Conservation (phyloP, 2,888 invertebrate species). For the Drosophila neutralis region DNA sequence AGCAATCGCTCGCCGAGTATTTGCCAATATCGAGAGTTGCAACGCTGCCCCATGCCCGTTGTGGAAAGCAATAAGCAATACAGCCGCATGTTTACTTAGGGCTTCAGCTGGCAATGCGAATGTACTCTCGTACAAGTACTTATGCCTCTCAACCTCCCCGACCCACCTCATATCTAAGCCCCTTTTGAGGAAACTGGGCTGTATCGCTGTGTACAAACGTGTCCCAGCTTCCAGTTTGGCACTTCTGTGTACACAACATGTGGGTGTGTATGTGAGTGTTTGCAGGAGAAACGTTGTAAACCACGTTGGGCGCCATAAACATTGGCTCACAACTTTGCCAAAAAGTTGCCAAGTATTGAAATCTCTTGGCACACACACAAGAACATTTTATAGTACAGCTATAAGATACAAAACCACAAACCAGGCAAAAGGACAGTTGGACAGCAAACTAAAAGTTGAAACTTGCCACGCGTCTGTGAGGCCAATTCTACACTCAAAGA, state of each 20-base stretch:
- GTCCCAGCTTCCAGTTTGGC: constrained; percentile 63
- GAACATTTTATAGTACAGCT: constrained; percentile 29
- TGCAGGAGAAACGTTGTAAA: constrained; percentile 51
- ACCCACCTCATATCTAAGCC: not conserved
- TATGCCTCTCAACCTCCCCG: constrained; percentile 2
- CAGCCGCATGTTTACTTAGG: constrained; percentile 57
- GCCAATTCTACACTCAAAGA: not conserved
- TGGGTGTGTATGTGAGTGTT: not conserved
- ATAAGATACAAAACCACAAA: constrained; percentile 49
- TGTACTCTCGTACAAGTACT: constrained; percentile 26
- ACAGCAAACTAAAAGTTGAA: constrained; percentile 36
- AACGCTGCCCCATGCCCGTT: constrained; percentile 16
- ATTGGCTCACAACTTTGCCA: constrained; percentile 64
- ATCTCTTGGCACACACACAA: constrained; percentile 51
- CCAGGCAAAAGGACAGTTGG: constrained; percentile 37
- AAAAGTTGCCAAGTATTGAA: constrained; percentile 68
- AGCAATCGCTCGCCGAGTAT: constrained; percentile 21
- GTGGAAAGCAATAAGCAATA: constrained; percentile 43
- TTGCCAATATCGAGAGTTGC: constrained; percentile 46
- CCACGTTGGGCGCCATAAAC: constrained; percentile 68
- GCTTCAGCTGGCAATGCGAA: constrained; percentile 44
- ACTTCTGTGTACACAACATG: constrained; percentile 48
- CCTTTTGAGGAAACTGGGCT: not conserved
- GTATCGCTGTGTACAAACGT: constrained; percentile 51
- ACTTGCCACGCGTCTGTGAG: constrained; percentile 19